Base-by-base conservation (phyloP, 2,888 invertebrate genomes). In the Stenchaetothrips biformis region DNA sequence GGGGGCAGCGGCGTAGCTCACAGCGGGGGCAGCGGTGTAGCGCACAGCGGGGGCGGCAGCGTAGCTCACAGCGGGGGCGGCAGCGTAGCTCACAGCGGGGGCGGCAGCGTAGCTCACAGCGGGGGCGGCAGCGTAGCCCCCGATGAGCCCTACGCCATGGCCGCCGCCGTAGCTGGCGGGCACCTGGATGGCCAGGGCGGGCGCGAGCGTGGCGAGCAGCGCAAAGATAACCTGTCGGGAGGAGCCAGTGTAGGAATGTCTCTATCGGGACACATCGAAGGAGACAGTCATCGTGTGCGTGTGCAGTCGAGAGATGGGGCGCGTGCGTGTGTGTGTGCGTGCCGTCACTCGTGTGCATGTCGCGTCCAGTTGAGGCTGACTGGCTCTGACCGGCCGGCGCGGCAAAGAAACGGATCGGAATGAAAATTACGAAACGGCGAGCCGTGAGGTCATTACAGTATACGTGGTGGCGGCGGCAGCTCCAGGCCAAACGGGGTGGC, bases 381-480 rank as follows among this genome's bases (percentile, higher is more conserved):
- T 4, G 37, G 37, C 37, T 37, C 37, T 37, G 37, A 37, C 37
- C 37, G 37, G 37, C 37, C 37, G 37, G 37, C 37, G 37, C 37
- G 37, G 37, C 37, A 37, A 37, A 37, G 37, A 37, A 37, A 37
- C 37, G 37, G 37, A 37, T 37, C 37, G 37, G 37, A 37, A 37
- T 37, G 37, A 37, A 37, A 37, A 37, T 37, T 37, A 9, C 21
- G 67, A n/a, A 67, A 67, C 67, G n/a, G 21, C 67, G 67, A 67
- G 67, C 67, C 21, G 67, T 67, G 67, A 67, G 67, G 67, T 67
- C 67, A 67, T 67, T 67, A 67, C 67, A n/a, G 67, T 21, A n/a
- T 67, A 21, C 67, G 21, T 4, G 7, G 21, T 67, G 16, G 16
- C 16, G 53, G 67, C 67, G 9, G 67, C 67, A 9, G 53, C 53